Conservation (phyloP, 2,113 vertebrate species). For the Channa argus region DNA sequence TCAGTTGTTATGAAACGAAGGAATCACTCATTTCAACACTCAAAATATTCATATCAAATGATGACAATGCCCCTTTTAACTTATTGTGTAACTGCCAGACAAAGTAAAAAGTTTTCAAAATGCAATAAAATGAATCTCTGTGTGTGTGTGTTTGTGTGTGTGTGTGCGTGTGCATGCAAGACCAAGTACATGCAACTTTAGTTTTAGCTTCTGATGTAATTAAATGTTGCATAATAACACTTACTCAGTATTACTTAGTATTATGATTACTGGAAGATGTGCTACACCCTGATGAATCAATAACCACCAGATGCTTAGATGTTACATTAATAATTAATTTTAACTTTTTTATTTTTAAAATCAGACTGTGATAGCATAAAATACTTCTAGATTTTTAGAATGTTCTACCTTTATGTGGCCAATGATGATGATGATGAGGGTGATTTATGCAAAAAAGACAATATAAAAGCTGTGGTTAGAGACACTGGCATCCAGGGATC, state of each 20-base stretch:
- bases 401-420: not conserved
- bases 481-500: slow-evolving; percentile 14
- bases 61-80: not conserved
- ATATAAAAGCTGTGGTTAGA: not conserved
- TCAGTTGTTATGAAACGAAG: not conserved
- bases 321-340: not conserved
- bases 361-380: not conserved
- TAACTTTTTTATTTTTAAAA: no score
- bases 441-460: not conserved
- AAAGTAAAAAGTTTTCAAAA: not conserved
- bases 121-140: not conserved
- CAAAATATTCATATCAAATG: no score
- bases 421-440: no score
- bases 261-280: not conserved
- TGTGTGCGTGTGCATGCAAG: no score
- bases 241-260: not conserved
- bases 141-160: no score
- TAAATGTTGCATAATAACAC: not conserved
- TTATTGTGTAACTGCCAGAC: not conserved
- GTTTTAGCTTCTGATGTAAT: not conserved
- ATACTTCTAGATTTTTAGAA: not conserved
- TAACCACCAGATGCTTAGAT: not conserved
- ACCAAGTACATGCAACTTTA: not conserved
- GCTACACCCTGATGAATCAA: not conserved
- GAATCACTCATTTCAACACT: not conserved